Evolutionary conservation across 2,888 invertebrate species (phyloP), one percentile per base, ranked within the genome.

Genomic region (Chloroclystis v-ata): DNA sequence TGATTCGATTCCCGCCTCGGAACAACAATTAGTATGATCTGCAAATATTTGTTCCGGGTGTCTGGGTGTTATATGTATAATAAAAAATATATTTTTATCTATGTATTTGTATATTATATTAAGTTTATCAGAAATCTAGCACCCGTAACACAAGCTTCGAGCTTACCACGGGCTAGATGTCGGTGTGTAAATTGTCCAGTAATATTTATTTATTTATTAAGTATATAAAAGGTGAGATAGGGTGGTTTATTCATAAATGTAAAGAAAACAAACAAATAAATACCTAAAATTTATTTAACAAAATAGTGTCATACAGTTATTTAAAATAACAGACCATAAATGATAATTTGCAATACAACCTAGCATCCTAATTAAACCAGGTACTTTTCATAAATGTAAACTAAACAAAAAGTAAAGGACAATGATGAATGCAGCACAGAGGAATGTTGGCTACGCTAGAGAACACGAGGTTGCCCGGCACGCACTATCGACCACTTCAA

Each of bases 261-360:
- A 32, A 58, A 79, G 72, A 55, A 78, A 79, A 80, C 70, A 57
- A 67, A 65, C 52, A 30, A 49, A 60, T 67, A 82, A 81, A 35
- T 85, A 85, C 81, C 85, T 85, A 82, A 82, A 85, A 85, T 87
- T 86, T 87, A 87, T 84, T 83, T 84, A 86, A 86, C 86, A 87
- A 87, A 87, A 86, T 86, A 86, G 78, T 85, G 85, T 87, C 86
- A 82, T 85, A 85, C 82, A 80, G 84, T 85, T 84, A 85, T 85
- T 87, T 73, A 82, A 86, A 86, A 84, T 85, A 87, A 87, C 86
- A 83, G 82, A 85, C 48, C 82, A 70, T 85, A 86, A 86, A 85
- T 81, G 81, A 86, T 84, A 86, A 82, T 83, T 85, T 83, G 78
- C 70, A 80, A 81, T 85, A 86, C 79, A 85, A 82, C 86, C 86